Percentiles rank a stretch among this genome's conserved stretches.
Evolutionary conservation across 2,888 invertebrate species (phyloP).

Genomic region (Nephrocerus scutellatus): DNA sequence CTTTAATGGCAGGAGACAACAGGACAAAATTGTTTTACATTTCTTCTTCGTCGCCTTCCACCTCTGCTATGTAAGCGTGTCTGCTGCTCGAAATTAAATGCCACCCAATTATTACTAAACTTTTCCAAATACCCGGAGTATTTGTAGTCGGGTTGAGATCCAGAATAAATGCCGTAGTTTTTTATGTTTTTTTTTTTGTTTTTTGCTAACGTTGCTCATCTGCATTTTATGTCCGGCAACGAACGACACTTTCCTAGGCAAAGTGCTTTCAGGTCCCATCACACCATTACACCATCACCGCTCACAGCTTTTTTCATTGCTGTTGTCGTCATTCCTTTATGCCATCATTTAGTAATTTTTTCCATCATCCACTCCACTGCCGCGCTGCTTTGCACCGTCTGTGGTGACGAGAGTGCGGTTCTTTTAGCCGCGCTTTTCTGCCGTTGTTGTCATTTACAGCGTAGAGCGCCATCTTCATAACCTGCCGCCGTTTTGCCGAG

Average conservation of each 20-base stretch:
- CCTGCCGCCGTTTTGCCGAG: constrained; percentile 40
- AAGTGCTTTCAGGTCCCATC: constrained; percentile 15
- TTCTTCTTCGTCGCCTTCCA: no score
- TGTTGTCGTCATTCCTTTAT: constrained; percentile 10
- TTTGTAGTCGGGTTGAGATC: no score
- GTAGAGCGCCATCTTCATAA: constrained; percentile 36
- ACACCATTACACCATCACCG: constrained; percentile 3
- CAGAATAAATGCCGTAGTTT: no score
- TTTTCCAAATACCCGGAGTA: no score
- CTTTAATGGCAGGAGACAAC: no score
- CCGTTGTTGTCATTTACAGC: constrained; percentile 5
- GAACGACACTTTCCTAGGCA: no score
- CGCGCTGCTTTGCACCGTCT: constrained; percentile 30
- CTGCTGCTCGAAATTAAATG: constrained; percentile 4
- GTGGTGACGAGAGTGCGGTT: constrained; percentile 24
- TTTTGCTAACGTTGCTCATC: constrained; percentile 41
- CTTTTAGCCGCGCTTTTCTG: constrained; percentile 7
- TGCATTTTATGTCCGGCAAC: constrained; percentile 42
- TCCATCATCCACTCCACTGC: neutral
- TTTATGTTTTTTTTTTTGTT: no score
- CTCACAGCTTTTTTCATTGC: neutral
- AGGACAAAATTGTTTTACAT: no score
- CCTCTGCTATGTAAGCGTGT: no score
- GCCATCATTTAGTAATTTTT: constrained; percentile 5
- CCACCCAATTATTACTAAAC: constrained; percentile 9